Evolutionary conservation across 2,888 invertebrate species (phyloP).

Genomic region (Acleris emargana): DNA sequence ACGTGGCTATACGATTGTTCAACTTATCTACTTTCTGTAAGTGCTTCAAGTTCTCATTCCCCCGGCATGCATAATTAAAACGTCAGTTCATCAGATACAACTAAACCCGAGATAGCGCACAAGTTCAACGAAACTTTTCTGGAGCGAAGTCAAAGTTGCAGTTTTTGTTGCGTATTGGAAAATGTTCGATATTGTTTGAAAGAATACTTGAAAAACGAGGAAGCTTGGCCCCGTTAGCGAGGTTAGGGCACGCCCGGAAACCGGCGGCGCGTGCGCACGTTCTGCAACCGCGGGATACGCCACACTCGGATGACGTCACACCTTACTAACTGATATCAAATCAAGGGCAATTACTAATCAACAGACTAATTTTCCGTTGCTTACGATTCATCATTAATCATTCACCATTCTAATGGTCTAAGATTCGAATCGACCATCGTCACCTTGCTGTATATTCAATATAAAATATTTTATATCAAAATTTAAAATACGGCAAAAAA

Average conservation of each 20-base stretch:
- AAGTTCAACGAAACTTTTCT: slow-evolving; percentile 12
- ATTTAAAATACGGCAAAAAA: no score
- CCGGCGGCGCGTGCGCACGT: slow-evolving; percentile 13
- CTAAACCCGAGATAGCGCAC: slow-evolving; percentile 1
- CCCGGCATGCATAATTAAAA: slow-evolving; percentile 17
- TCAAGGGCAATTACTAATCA: slow-evolving; percentile 2
- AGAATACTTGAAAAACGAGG: slow-evolving; percentile 15
- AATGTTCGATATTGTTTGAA: slow-evolving; percentile 28
- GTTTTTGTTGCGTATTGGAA: slow-evolving; percentile 28
- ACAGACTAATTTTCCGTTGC: slow-evolving; percentile 14
- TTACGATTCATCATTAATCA: not conserved
- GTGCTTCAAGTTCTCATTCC: slow-evolving; percentile 7
- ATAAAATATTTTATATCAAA: no score
- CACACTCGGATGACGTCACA: slow-evolving; percentile 12
- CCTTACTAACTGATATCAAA: slow-evolving; percentile 14
- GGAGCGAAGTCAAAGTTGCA: slow-evolving; percentile 20
- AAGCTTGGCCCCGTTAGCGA: slow-evolving; percentile 18
- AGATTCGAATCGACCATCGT: no score
- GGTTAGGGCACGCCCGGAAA: slow-evolving; percentile 7
- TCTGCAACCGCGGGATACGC: slow-evolving; percentile 11
- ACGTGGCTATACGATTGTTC: slow-evolving; percentile 12
- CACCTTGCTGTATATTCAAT: no score
- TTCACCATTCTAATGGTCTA: slow-evolving; percentile 4
- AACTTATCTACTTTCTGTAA: slow-evolving; percentile 20
- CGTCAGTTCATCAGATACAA: slow-evolving; percentile 12